Base-by-base conservation (phyloP, 2,888 invertebrate genomes). In the Anthophora plumipes region DNA sequence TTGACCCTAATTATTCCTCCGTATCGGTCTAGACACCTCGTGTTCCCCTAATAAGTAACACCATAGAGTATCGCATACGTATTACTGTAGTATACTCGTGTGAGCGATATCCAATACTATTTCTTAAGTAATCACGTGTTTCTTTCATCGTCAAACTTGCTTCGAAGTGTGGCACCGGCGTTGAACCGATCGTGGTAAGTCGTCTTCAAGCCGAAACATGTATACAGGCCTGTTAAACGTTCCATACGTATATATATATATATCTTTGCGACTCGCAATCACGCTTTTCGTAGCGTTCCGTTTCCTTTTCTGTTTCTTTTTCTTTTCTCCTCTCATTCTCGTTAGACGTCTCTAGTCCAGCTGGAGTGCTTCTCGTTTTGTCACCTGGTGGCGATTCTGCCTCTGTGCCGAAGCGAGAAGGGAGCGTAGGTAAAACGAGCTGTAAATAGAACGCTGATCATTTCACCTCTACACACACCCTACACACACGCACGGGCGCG, bases 111-210 rank as follows among this genome's bases (percentile, higher is more conserved):
- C 73, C 72, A 37, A 48, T 81, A 88, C 67, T n/a, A 88, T 76
- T 85, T 89, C 89, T 86, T 83, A 89, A 92, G 92, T 93, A 93
- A 93, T 92, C 87, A 92, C 90, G 89, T 92, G 90, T 91, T 89
- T 91, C 91, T 93, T 92, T 91, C 90, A 91, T 92, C 91, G 90
- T 89, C 89, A 91, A 91, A 92, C 92, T 93, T 92, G 92, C 92
- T 92, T 90, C 91, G 91, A 93, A 93, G 93, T 91, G 91, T 90
- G 92, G 91, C 89, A 87, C 91, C 86, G 94, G 97, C 96, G 97
- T 97, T 95, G 98, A 98, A 95, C 98, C 98, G 94, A 98, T 98
- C 94, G 97, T 98, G 97, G 98, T 98, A 97, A 98, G 98, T 97
- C 95, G 93, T 92, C 91, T 89, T 84, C 83, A 77, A 82, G 84